Evolutionary conservation across 2,113 vertebrate species (phyloP).

Genomic region (Coryphaenoides rupestris): DNA sequence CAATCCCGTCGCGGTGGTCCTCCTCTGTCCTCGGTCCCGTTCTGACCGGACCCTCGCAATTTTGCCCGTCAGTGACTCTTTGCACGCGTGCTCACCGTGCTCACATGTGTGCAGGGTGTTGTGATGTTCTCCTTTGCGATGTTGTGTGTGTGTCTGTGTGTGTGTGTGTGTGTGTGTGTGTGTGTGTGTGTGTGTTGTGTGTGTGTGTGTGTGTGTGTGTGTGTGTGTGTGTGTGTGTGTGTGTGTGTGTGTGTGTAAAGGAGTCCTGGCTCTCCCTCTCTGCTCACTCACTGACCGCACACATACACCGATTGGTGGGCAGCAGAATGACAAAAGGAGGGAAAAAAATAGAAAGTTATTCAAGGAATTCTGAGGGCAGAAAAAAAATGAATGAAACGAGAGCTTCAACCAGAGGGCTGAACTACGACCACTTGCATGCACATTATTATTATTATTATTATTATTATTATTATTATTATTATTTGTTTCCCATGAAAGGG

Average conservation of each 20-base stretch:
- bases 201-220: slow-evolving; percentile 16
- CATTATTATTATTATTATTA: too few relatives aligned
- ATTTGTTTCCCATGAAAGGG: too few relatives aligned
- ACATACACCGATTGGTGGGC: slow-evolving; percentile 17
- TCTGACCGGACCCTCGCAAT: slow-evolving; percentile 61
- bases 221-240: slow-evolving; percentile 4
- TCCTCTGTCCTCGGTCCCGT: slow-evolving; percentile 44
- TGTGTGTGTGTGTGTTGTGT: slow-evolving; percentile 17
- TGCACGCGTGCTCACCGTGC: slow-evolving; percentile 35
- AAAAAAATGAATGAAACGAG: background rate
- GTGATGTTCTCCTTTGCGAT: background rate
- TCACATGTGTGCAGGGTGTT: slow-evolving; percentile 12
- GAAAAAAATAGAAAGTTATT: slow-evolving; percentile 24
- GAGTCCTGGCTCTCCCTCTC: background rate
- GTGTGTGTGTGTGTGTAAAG: slow-evolving; percentile 1
- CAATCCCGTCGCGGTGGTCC: slow-evolving; percentile 50
- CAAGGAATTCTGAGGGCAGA: slow-evolving; percentile 19
- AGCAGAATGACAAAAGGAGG: background rate
- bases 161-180: slow-evolving; percentile 15
- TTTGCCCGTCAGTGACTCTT: slow-evolving; percentile 63
- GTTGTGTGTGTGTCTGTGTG: slow-evolving; percentile 10
- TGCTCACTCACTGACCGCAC: background rate
- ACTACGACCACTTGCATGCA: too few relatives aligned
- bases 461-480: too few relatives aligned
- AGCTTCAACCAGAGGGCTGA: too few relatives aligned